Evolutionary conservation across 2,797 vertebrate genomes (phyloP).

Genomic region (Chanos chanos): DNA sequence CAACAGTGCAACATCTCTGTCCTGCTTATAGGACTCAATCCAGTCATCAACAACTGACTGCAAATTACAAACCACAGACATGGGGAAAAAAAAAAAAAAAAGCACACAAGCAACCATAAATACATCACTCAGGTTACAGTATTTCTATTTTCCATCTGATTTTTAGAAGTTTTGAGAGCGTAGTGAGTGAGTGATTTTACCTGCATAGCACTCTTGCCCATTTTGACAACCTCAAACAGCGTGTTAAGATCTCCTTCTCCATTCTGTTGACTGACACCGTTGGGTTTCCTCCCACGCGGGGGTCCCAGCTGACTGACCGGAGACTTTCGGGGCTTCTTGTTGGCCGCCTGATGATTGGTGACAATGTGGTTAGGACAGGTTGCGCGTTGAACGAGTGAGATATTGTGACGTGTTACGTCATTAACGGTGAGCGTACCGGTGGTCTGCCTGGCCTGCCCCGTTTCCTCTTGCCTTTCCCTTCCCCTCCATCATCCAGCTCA

Average conservation of each 20-base stretch:
- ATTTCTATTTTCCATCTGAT: too few species aligned
- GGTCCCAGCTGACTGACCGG: slow-evolving; percentile 81
- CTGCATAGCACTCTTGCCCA: slow-evolving; percentile 99
- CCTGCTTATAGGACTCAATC: slow-evolving; percentile 99
- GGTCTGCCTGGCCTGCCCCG: slow-evolving; percentile 82
- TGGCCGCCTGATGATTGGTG: slow-evolving; percentile 80
- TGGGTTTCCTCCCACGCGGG: slow-evolving; percentile 83
- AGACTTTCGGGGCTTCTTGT: slow-evolving; percentile 93
- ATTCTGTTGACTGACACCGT: slow-evolving; percentile 93
- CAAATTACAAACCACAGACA: background rate
- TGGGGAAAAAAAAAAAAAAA: background rate
- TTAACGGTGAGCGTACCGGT: slow-evolving; percentile 63
- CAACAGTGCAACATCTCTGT: slow-evolving; percentile 94
- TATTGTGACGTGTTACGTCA: background rate
- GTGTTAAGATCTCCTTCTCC: slow-evolving; percentile 92
- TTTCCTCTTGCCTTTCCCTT: slow-evolving; percentile 83
- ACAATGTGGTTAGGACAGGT: too few species aligned
- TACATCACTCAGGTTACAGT: background rate
- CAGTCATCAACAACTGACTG: slow-evolving; percentile 96
- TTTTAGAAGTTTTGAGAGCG: background rate
- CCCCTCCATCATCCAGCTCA: slow-evolving; percentile 77
- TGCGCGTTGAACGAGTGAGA: background rate
- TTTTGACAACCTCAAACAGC: slow-evolving; percentile 95
- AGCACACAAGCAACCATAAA: background rate
- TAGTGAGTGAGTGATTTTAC: too few species aligned